These are phyloP conservation scores for Formica aserva DNA, from an alignment of 2,888 invertebrate genomes.

Conservation along the genomic window DNA sequence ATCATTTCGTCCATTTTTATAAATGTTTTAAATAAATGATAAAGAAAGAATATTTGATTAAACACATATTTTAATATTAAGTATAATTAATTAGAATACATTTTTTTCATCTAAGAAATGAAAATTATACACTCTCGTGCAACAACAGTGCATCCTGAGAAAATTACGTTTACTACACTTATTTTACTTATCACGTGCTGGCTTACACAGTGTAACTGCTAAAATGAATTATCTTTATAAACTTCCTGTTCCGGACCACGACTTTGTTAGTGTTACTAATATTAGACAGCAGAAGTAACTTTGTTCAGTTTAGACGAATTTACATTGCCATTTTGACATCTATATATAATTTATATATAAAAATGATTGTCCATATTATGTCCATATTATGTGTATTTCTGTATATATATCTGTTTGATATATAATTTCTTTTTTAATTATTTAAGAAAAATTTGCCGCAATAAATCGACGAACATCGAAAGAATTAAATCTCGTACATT, in stretches of 20 bases:
- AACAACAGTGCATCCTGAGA: slow-evolving; percentile 6
- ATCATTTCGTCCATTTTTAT: neutral
- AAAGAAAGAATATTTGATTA: neutral
- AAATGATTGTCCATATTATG: neutral
- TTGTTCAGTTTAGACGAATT: neutral
- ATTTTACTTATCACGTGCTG: neutral
- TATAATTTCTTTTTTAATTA: neutral
- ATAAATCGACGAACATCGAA: neutral
- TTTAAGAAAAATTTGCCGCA: neutral
- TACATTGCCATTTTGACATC: neutral
- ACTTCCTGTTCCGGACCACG: slow-evolving; percentile 17
- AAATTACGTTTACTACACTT: slow-evolving; percentile 23
- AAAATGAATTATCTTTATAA: slow-evolving; percentile 31
- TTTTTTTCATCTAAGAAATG: neutral
- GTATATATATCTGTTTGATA: neutral
- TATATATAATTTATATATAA: neutral
- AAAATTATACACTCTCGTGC: neutral
- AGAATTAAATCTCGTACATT: neutral
- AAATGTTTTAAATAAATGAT: neutral
- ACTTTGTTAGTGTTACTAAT: neutral
- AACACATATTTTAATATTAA: neutral
- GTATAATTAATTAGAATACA: neutral
- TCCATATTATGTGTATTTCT: neutral
- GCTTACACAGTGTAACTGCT: neutral
- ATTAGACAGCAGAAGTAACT: neutral